Base-by-base conservation (phyloP, 2,797 vertebrate genomes). In the Microhierax caerulescens region DNA sequence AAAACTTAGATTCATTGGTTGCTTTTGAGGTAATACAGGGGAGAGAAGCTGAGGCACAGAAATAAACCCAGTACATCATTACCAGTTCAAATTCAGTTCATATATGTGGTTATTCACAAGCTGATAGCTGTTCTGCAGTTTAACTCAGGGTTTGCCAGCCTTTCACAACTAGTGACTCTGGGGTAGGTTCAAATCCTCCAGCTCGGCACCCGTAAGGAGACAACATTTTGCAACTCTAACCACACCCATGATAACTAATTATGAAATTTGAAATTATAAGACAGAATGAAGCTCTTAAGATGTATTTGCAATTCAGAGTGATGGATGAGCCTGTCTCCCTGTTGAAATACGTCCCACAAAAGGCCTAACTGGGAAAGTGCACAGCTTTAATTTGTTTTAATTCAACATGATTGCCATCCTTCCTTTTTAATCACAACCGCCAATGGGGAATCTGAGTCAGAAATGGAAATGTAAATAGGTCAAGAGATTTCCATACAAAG, bases 301-400 rank as follows among this genome's bases (percentile, higher is more conserved):
- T 53, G 53, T 39, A 86, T 88, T 78, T 92, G 78, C 56, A 96
- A 75, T 90, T 94, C 57, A 27, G 47, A 84, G 59, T 94, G 84
- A 96, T 91, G 91, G 90, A 94, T 95, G 75, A 23, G 92, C 72
- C 74, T 54, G 59, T 85, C 95, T 95, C 92, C 70, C 88, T 89
- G 83, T 64, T 93, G 96, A 95, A 97, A 95, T 81, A 90, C 20
- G 3, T 85, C 81, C 86, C 81, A 95, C 86, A 92, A 92, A 95
- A 83, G 77, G 70, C 83, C 50, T 89, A 93, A 94, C 28, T 96
- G 84, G 72, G 83, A 93, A 96, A 96, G 86, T 64, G 90, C 88
- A 95, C 60, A 91, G 88, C 93, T 96, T 94, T 93, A 91, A 92
- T 95, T 95, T 96, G 82, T 92, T 96, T 94, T 96, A 95, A 97